Base-by-base conservation (phyloP, 2,113 vertebrate genomes). In the Lanius collurio region DNA sequence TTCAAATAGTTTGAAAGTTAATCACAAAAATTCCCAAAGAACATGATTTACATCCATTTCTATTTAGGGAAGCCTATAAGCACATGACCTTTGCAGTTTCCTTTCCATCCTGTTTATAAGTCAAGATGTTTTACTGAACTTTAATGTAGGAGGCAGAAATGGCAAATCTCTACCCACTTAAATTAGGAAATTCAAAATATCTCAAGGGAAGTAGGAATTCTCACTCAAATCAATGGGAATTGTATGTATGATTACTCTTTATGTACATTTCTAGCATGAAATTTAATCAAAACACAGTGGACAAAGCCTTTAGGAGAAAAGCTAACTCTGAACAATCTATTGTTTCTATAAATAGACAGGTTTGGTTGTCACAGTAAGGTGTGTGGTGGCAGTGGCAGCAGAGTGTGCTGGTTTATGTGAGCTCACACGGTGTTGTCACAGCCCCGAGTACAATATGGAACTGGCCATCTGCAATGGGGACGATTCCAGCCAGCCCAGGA, bases 101-200 rank as follows among this genome's bases (percentile, higher is more conserved):
- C 27, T 79, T 87, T 89, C 49, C n/a, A 56, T 83, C 16, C 26
- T 80, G 44, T 75, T 82, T 87, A 8, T 67, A 92, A 89, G 42
- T 49, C 57, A 85, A 62, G 75, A 80, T 35, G 41, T 55, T 83
- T 73, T 59, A 62, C 49, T 74, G 70, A 87, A 84, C 78, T 76
- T 82, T 35, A 91, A 90, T 14, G 80, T 35, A 60, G 57, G 46
- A 91, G 37, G 59, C n/a, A 87, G 46, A 85, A 80, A 93, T 85
- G 55, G 37, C 75, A 84, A 84, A 65, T 35, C 44, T 57, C n/a
- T 79, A 79, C 15, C 35, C 20, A 26, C 6, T 64, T 52, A 46
- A 49, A 94, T 33, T 39, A 47, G 49, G 49, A 85, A 79, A 75
- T 69, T 30, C 26, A 62, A 87, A 91, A 17, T 64, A 73, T 75